A percentile compares a stretch with the other conserved stretches of the same genome.
These are phyloP conservation scores for Sialis fuliginosa DNA, from an alignment of 2,888 invertebrate species.

Conservation along the genomic window DNA sequence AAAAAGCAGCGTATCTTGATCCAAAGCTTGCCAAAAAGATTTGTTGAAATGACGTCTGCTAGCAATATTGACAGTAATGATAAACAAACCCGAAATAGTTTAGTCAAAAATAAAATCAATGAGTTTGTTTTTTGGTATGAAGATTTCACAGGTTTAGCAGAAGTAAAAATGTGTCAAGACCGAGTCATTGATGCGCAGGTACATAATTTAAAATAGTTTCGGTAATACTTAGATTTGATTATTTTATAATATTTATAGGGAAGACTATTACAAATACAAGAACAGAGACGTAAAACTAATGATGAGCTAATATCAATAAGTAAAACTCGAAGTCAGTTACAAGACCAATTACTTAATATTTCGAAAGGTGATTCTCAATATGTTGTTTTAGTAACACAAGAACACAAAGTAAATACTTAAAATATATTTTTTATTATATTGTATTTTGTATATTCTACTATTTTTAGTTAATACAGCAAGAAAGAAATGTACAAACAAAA, in stretches of 20 bases:
- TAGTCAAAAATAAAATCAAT: constrained; percentile 24
- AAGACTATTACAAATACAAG: constrained; percentile 44
- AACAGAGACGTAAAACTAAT: constrained; percentile 41
- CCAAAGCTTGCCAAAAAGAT: neutral
- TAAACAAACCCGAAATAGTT: constrained; percentile 10
- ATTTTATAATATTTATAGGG: constrained; percentile 27
- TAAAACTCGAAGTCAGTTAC: constrained; percentile 46
- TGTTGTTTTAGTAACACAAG: constrained; percentile 52
- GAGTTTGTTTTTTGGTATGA: constrained; percentile 45
- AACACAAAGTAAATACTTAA: constrained; percentile 31
- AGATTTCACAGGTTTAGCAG: constrained; percentile 57
- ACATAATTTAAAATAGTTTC: constrained; percentile 8
- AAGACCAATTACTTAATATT: constrained; percentile 57
- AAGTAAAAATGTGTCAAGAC: constrained; percentile 56
- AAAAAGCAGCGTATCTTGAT: neutral
- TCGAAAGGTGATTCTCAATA: constrained; percentile 62
- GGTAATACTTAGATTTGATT: neutral
- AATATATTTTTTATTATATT: neutral
- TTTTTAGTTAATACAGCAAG: constrained; percentile 36
- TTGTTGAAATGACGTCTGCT: neutral
- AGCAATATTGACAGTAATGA: neutral
- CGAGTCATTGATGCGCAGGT: constrained; percentile 53
- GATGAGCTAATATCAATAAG: constrained; percentile 40
- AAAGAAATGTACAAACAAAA: constrained; percentile 38
- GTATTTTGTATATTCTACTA: constrained; percentile 7